Percentiles rank a stretch among this genome's conserved stretches.
phyloP scores from a whole-genome alignment of 2,888 invertebrate genomes.

The Tortricodes alternella region DNA sequence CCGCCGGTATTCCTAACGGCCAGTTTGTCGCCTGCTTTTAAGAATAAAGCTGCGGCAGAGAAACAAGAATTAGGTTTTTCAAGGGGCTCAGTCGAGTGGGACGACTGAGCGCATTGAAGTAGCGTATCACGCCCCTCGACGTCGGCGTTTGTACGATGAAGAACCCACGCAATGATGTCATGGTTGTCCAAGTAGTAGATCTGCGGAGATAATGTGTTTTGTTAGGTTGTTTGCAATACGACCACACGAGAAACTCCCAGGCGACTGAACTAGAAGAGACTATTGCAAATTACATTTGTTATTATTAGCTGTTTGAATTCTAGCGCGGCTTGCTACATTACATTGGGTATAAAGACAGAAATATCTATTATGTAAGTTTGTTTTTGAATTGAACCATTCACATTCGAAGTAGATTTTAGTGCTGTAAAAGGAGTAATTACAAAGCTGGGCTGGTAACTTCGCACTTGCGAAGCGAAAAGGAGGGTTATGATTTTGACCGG shows the following conservation, averaged over 20 bases:
- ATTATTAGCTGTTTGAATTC: background rate
- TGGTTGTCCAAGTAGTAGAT: constrained; percentile 91
- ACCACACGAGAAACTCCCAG: background rate
- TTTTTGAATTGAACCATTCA: too few relatives aligned
- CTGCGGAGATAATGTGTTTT: constrained; percentile 58
- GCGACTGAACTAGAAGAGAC: constrained; percentile 1
- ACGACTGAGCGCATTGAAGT: constrained; percentile 88
- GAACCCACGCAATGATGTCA: constrained; percentile 88
- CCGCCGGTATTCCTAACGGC: constrained; percentile 87
- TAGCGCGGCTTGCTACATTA: background rate
- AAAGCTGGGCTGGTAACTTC: too few relatives aligned
- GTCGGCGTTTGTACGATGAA: constrained; percentile 82
- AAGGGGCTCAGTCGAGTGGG: constrained; percentile 77
- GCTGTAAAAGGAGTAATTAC: too few relatives aligned
- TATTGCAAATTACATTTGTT: constrained; percentile 21
- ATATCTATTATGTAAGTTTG: background rate
- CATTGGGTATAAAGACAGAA: background rate
- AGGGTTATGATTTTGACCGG: too few relatives aligned
- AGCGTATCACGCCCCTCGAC: constrained; percentile 83
- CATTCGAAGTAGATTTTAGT: too few relatives aligned
- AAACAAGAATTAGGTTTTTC: constrained; percentile 89
- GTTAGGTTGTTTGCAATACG: constrained; percentile 5
- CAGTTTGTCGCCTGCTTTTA: constrained; percentile 85
- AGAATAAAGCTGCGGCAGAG: constrained; percentile 86
- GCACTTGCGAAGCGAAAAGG: too few relatives aligned